These are phyloP conservation scores for Lacerta agilis DNA, from an alignment of 2,797 vertebrate species.

Conservation along the genomic window DNA sequence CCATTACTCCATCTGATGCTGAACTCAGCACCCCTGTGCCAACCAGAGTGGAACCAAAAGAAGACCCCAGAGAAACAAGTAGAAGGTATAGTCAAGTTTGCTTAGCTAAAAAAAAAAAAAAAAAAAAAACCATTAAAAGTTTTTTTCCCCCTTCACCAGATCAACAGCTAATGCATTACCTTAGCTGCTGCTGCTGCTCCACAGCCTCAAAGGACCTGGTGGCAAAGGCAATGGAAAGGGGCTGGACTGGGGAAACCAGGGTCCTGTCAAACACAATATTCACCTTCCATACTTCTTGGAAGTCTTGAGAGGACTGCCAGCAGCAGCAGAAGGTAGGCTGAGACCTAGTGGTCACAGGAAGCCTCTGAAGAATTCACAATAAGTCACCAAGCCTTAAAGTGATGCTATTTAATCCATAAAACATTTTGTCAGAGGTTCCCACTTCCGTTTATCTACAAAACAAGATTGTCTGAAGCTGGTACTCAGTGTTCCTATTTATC, in stretches of 20 bases:
- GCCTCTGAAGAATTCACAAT: background rate
- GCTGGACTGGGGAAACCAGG: background rate
- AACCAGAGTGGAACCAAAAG: background rate
- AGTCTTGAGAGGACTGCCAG: background rate
- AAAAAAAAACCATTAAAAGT: background rate
- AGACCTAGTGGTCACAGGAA: background rate
- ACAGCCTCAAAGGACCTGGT: background rate
- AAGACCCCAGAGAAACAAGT: background rate
- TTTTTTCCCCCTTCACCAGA: background rate
- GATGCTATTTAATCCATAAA: background rate
- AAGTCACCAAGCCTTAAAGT: background rate
- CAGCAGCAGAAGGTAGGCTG: background rate
- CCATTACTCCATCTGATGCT: background rate
- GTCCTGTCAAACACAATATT: background rate
- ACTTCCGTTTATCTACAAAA: background rate
- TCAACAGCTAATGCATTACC: background rate
- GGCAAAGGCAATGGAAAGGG: background rate
- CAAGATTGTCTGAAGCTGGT: conserved; percentile 1
- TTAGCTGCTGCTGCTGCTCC: background rate
- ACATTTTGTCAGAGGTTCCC: background rate
- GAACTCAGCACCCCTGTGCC: background rate
- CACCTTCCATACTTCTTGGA: background rate
- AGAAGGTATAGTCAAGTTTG: background rate
- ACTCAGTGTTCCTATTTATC: background rate
- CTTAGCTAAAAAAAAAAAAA: background rate